Base-by-base conservation (phyloP, 2,888 invertebrate genomes). In the Oscheius sp. region DNA sequence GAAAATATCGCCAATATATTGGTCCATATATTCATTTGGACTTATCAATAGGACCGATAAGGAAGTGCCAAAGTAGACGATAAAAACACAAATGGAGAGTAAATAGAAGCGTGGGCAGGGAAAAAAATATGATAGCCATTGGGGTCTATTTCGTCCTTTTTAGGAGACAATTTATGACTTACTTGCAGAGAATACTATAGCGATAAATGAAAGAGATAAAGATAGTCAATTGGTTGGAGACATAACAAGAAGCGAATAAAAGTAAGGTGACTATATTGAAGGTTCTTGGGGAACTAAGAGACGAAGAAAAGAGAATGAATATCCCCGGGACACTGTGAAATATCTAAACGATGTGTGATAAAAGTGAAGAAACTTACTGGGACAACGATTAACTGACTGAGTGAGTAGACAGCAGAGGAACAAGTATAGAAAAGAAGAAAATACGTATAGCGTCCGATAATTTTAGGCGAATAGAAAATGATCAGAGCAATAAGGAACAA, bases 381-480 rank as follows among this genome's bases (percentile, higher is more conserved):
- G 8, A 27, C 17, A 8, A 31, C 17, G 3, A 29, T 15, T 3
- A 27, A 29, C 3, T 53, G 31, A 29, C 15, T 15, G n/a, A 27
- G n/a, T 2, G 53, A 15, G 53, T 53, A 53, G 17, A 31, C n/a
- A 12, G 15, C 31, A 1, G 53, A 10, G 10, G 25, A 15, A 27
- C n/a, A 53, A 3, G 53, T 53, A 27, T 53, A 53, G 27, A 29
- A 10, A 27, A 53, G 17, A 3, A 53, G 29, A 29, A 53, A 31
- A 31, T 53, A 53, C 53, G 25, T 53, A 27, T 53, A 53, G 27
- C n/a, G 4, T n/a, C 53, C 53, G 29, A 53, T 53, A 15, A 53
- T 53, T 3, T 25, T 20, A 25, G 53, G 27, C 3, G 53, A 53
- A 15, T 31, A 17, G n/a, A 53, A 53, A 2, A 29, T 8, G 15